Evolutionary conservation across 2,888 invertebrate species (phyloP).

Genomic region (Craniophora ligustri): DNA sequence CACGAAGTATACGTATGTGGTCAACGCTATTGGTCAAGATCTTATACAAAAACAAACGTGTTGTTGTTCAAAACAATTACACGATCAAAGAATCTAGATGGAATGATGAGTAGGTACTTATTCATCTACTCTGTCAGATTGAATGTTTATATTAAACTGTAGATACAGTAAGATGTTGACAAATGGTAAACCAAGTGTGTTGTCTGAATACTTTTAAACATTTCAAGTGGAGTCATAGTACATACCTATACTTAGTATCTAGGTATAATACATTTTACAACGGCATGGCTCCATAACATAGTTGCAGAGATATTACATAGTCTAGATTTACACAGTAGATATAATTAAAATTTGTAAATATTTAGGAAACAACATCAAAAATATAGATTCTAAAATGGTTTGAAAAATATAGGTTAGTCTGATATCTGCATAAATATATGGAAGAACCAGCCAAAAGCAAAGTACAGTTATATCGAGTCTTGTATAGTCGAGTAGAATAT

Average conservation of each 20-base stretch:
- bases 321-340: constrained; percentile 33
- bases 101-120: too few species aligned
- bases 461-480: constrained; percentile 18
- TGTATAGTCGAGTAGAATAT: constrained; percentile 23
- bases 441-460: constrained; percentile 54
- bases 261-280: constrained; percentile 50
- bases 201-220: constrained; percentile 34
- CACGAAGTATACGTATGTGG: not conserved
- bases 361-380: constrained; percentile 52
- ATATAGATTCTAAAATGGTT: constrained; percentile 50
- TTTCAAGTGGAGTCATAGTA: constrained; percentile 58
- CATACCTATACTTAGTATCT: constrained; percentile 60
- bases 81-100: too few species aligned
- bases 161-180: not conserved
- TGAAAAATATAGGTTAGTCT: constrained; percentile 46
- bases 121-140: too few species aligned
- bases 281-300: constrained; percentile 37
- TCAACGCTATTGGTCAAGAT: constrained; percentile 4
- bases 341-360: constrained; percentile 47
- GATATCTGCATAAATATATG: constrained; percentile 40
- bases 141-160: not conserved
- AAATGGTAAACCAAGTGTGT: not conserved
- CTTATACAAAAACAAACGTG: not conserved
- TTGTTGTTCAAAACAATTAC: too few species aligned
- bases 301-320: constrained; percentile 35